phyloP scores from a whole-genome alignment of 2,888 invertebrate species.

The Caenorhabditis japonica region DNA sequence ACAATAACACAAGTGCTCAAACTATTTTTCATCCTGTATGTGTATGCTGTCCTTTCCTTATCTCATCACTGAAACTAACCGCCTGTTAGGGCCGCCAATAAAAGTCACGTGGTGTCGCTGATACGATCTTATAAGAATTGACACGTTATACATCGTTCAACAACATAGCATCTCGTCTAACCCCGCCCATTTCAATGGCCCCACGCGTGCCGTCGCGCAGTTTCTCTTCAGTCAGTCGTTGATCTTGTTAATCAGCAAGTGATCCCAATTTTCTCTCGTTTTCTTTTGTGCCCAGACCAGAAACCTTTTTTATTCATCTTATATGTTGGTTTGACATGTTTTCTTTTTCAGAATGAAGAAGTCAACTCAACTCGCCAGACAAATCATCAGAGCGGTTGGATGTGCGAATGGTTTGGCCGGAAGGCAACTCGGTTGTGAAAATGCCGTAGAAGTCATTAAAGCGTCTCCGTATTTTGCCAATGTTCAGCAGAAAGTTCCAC shows the following conservation, averaged over 20 bases:
- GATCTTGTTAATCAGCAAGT: constrained; percentile 2
- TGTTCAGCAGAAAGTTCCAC: constrained; percentile 54
- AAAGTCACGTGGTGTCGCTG: constrained; percentile 34
- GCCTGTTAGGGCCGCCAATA: constrained; percentile 15
- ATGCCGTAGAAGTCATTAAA: constrained; percentile 64
- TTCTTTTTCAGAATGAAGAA: constrained; percentile 42
- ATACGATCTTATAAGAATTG: constrained; percentile 32
- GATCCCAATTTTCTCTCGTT: not conserved
- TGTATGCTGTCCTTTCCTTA: too few species aligned
- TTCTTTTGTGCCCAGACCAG: not conserved
- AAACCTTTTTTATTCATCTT: not conserved
- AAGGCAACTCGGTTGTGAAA: constrained; percentile 72
- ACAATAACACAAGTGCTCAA: too few species aligned
- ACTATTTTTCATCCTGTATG: too few species aligned
- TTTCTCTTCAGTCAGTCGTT: constrained; percentile 28
- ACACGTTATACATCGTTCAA: constrained; percentile 47
- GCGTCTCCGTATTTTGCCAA: constrained; percentile 60
- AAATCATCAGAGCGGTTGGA: constrained; percentile 64
- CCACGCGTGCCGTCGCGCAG: constrained; percentile 33
- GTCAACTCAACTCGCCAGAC: constrained; percentile 49
- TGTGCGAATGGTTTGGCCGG: constrained; percentile 72
- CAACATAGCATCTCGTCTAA: constrained; percentile 34
- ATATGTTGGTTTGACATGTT: not conserved
- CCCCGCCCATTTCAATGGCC: constrained; percentile 26
- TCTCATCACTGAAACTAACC: constrained; percentile 20